Percentiles rank a stretch among this genome's conserved stretches.
Conservation (phyloP, 2,888 invertebrate genomes). For the Archips crataeganus region DNA sequence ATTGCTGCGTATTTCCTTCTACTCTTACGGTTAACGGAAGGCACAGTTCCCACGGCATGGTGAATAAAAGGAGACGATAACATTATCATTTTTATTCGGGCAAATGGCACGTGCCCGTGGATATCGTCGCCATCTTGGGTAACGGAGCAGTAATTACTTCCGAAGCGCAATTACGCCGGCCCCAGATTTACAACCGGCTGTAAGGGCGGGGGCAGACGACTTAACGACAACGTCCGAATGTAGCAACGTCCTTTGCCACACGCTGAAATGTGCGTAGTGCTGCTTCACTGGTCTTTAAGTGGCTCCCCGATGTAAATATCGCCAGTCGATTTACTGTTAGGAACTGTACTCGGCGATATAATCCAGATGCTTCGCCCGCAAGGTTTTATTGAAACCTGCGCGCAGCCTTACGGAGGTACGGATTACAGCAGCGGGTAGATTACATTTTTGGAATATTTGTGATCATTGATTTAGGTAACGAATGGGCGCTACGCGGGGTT, state of each 20-base stretch:
- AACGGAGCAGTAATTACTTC: slow-evolving; percentile 30
- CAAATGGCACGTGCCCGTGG: background rate
- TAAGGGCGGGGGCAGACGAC: slow-evolving; percentile 18
- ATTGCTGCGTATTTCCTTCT: background rate
- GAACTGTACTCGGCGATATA: background rate
- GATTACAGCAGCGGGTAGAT: slow-evolving; percentile 5
- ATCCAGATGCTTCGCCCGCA: background rate
- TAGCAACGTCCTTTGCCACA: background rate
- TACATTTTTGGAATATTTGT: slow-evolving; percentile 41
- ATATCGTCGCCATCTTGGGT: background rate
- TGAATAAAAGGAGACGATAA: background rate
- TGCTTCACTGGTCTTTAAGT: background rate
- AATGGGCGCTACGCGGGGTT: slow-evolving; percentile 38
- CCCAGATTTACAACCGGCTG: slow-evolving; percentile 28
- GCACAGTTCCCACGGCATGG: background rate
- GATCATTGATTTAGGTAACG: slow-evolving; percentile 40
- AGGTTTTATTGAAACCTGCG: slow-evolving; percentile 20
- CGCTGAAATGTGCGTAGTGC: background rate
- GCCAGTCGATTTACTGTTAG: background rate
- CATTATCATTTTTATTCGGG: slow-evolving; percentile 26
- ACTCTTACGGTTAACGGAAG: background rate
- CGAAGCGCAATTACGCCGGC: slow-evolving; percentile 25
- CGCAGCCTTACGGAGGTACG: slow-evolving; percentile 4
- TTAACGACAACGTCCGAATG: background rate
- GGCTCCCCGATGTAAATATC: background rate